Conservation (phyloP, 2,797 vertebrate genomes). For the Oophaga sylvatica region DNA sequence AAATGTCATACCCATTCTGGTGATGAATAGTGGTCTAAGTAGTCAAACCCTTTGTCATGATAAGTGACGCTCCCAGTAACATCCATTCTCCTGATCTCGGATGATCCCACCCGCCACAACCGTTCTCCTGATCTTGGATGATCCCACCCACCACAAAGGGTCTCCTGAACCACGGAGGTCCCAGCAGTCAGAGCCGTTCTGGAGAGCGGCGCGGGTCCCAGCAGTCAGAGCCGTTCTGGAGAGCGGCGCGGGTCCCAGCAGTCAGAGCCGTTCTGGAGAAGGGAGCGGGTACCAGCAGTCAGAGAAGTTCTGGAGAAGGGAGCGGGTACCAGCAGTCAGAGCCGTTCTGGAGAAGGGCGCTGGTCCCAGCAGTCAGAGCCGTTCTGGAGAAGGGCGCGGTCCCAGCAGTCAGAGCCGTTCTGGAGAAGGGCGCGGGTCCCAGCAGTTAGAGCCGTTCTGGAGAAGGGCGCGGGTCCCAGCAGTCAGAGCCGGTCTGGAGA, state of each 20-base stretch:
- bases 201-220: not conserved
- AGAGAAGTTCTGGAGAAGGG: too few species aligned
- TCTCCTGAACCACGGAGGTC: not conserved
- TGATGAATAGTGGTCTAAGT: too few species aligned
- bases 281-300: not conserved
- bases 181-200: not conserved
- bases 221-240: not conserved
- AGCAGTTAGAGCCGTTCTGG: not conserved
- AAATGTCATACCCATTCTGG: not conserved
- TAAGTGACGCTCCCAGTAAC: not conserved
- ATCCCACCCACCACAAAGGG: not conserved
- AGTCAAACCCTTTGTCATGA: too few species aligned
- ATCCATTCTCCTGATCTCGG: not conserved
- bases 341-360: not conserved
- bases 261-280: too few species aligned
- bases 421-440: rapidly evolving
- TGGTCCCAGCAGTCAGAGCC: too few species aligned
- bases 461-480: too few species aligned
- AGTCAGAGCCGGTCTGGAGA: too few species aligned
- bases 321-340: not conserved
- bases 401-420: not conserved
- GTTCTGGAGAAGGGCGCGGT: not conserved
- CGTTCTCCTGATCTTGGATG: not conserved
- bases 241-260: too few species aligned
- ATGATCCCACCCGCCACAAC: not conserved